phyloP scores from a whole-genome alignment of 1,140 invertebrate genomes.

The Melitaea cinxia region DNA sequence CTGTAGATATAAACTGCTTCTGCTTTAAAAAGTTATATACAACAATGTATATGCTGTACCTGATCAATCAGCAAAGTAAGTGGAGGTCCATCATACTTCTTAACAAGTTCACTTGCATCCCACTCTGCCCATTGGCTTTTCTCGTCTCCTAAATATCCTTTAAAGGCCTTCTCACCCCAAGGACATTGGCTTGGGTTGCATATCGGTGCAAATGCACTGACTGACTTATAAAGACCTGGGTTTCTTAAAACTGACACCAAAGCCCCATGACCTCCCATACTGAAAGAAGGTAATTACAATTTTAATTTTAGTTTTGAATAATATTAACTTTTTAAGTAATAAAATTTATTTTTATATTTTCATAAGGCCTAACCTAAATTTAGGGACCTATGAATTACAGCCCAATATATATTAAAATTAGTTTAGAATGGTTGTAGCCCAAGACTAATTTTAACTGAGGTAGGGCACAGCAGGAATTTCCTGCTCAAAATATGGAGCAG shows the following conservation, averaged over 20 bases:
- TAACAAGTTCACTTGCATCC: conserved; percentile 93
- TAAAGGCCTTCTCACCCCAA: conserved; percentile 95
- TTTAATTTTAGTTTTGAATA: too few species aligned
- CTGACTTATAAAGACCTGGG: conserved; percentile 93
- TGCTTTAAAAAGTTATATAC: too few species aligned
- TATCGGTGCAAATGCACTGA: conserved; percentile 98
- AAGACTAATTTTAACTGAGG: too few species aligned
- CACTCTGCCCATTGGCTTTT: conserved; percentile 90
- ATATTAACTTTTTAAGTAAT: too few species aligned
- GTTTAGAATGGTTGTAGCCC: too few species aligned
- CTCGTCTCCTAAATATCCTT: conserved; percentile 91
- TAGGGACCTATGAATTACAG: too few species aligned
- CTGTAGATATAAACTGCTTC: too few species aligned
- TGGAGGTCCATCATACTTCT: conserved; percentile 92
- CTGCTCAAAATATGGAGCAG: too few species aligned
- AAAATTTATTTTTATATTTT: too few species aligned
- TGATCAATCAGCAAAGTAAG: conserved; percentile 95
- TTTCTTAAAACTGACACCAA: conserved; percentile 95
- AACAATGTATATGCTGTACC: conserved; percentile 79
- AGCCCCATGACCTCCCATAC: conserved; percentile 99
- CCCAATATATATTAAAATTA: too few species aligned
- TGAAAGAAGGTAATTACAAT: conserved; percentile 68
- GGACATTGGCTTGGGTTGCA: conserved; percentile 92
- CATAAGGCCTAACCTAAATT: too few species aligned
- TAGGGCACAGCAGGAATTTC: too few species aligned